A percentile compares a stretch with the other conserved stretches of the same genome.
phyloP scores from a whole-genome alignment of 2,113 vertebrate species.

The Aythya baeri region DNA sequence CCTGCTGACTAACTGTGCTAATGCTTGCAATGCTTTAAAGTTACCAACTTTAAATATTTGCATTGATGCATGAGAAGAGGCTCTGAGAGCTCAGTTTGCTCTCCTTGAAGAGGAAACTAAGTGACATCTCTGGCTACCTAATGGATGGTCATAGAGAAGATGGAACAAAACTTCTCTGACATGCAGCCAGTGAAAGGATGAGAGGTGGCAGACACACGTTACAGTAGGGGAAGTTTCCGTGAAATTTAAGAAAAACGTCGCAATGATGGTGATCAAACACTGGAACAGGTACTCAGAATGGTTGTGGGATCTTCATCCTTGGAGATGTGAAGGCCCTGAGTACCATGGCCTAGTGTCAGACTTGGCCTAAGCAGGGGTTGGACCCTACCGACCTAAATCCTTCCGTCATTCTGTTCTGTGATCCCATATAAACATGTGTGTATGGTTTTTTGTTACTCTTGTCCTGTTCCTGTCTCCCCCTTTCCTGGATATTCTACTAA shows the following conservation, averaged over 20 bases:
- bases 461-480: not conserved
- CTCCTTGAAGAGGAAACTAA: not conserved
- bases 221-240: not conserved
- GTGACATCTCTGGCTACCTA: not conserved
- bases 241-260: not conserved
- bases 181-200: rapidly evolving
- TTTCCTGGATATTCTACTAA: not conserved
- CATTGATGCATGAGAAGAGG: not conserved
- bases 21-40: not conserved
- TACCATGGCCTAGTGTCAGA: not conserved
- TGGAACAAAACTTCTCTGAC: not conserved
- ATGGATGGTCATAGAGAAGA: not conserved
- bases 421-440: not conserved
- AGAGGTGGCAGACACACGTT: not conserved
- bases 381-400: not conserved
- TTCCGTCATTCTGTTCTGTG: not conserved
- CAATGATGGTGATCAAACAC: not conserved
- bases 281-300: not conserved
- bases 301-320: not conserved
- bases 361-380: not conserved
- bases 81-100: rapidly evolving
- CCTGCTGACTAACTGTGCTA: not conserved
- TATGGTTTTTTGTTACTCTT: not conserved
- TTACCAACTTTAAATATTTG: not conserved
- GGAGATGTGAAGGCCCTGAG: not conserved